Evolutionary conservation across 2,888 invertebrate genomes (phyloP), one percentile per base, ranked within the genome.

Genomic region (Epirrita christyi): DNA sequence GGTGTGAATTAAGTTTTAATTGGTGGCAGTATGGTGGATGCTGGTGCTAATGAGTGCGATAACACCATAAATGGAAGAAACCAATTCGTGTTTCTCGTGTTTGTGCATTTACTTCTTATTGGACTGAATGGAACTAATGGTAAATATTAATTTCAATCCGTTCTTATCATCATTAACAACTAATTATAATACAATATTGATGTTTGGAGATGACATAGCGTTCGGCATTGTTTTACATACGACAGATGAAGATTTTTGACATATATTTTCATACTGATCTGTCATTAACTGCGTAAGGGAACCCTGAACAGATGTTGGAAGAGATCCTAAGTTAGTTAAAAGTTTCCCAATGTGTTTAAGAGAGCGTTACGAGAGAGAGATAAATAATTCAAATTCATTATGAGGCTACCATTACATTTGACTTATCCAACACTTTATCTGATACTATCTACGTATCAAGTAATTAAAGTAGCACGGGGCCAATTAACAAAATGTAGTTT

Each of bases 51-150:
- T 85, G 86, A 88, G 84, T 89, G 89, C 83, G 84, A 89, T 86
- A 86, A 86, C 85, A 88, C 85, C 83, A 78, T 86, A 81, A 86
- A 88, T 85, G 91, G 91, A 78, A 89, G 83, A 85, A 90, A 86
- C 85, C 91, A 89, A 88, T 90, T 92, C 83, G 86, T 91, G 81
- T 87, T 83, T 83, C 83, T 92, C 69, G 85, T 91, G 78, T 84
- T 92, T 79, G 91, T 91, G 85, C 92, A 91, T 87, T 85, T 92
- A 73, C 83, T 92, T 71, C 85, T 92, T 72, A 88, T 92, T 83
- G 89, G 91, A 86, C 86, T 92, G 78, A 89, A 92, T 79, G 91
- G 91, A 71, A 92, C 91, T 63, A 91, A 91, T 88, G 91, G 91
- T 91, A 85, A 87, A 68, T 83, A 77, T 78, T 68, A 11, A 10